Percentiles rank a stretch among this genome's conserved stretches.
Conservation (phyloP, 2,888 invertebrate genomes). For the Synanthedon tipuliformis region DNA sequence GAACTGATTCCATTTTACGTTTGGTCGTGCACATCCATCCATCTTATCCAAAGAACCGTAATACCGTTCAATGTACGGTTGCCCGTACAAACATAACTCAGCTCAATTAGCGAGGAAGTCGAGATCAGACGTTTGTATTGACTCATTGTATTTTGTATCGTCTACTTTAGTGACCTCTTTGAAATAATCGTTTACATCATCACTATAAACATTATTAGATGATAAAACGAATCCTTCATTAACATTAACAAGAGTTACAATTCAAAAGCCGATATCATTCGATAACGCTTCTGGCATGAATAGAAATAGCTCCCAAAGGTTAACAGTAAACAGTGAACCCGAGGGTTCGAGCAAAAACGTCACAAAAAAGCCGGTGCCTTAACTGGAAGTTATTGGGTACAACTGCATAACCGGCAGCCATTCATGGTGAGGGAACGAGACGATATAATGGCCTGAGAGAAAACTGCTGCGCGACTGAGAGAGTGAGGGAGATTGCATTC, state of each 20-base stretch:
- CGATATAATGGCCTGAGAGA: conserved; percentile 32
- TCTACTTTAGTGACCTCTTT: not conserved
- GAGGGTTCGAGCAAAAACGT: conserved; percentile 25
- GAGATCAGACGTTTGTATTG: not conserved
- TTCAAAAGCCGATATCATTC: conserved; percentile 1
- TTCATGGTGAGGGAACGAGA: conserved; percentile 57
- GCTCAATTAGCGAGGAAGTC: not conserved
- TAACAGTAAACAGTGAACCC: conserved; percentile 22
- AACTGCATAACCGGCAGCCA: conserved; percentile 20
- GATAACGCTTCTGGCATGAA: not conserved
- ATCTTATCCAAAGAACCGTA: too few relatives aligned
- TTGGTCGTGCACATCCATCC: too few relatives aligned
- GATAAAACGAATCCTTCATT: not conserved
- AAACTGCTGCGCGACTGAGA: conserved; percentile 40
- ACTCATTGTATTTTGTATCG: not conserved
- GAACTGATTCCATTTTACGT: too few relatives aligned
- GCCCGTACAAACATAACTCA: too few relatives aligned
- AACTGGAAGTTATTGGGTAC: conserved; percentile 31
- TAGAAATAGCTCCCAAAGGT: conserved; percentile 1
- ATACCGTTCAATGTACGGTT: too few relatives aligned
- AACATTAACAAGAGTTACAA: not conserved
- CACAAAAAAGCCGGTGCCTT: conserved; percentile 17
- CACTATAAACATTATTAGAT: not conserved
- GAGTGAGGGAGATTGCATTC: conserved; percentile 67
- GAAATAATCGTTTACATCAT: not conserved